Evolutionary conservation across 1,140 invertebrate species (phyloP), one percentile per base, ranked within the genome.

Genomic region (Pseudomyrmex sp.): DNA sequence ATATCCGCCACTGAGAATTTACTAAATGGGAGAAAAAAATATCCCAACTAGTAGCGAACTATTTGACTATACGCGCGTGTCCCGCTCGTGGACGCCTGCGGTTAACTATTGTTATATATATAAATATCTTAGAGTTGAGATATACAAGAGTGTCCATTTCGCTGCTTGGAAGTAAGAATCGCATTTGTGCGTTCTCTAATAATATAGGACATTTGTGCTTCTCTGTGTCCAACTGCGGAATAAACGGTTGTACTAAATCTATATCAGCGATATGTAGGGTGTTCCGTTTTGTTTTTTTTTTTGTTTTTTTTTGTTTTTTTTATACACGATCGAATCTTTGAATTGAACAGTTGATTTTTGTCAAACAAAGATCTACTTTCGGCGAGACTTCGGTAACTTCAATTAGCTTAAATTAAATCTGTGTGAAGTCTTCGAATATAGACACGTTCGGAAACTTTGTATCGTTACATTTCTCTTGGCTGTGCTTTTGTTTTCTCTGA

Each of bases 1-100:
- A 35, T 35, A 76, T 76, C 74, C 48, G 74, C 61, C 61, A 76
- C 74, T 76, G 74, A 35, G 35, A 66, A 76, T 12, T 15, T 52
- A 65, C 12, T 7, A 20, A 65, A 65, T 18, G n/a, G 8, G n/a
- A 76, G 2, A 52, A 52, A 66, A 65, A 52, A 8, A 20, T 58
- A 58, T 50, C 46, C 46, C 62, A 12, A 35, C 1, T 66, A 10
- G 12, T 54, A 76, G n/a, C 46, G 12, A 54, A 65, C 48, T 35
- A 76, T 54, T 66, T 46, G 35, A 15, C 23, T 20, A 48, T 66
- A 7, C 2, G 26, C 26, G 48, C 12, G 35, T 10, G 48, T 76
- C n/a, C n/a, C 18, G 12, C 44, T 52, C 48, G 26, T 8, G 26
- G 23, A 66, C 20, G 26, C 48, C 5, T 7, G 26, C 18, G 13